These are phyloP conservation scores for Myrmecobius fasciatus DNA, from an alignment of 2,113 vertebrate species.

Conservation along the genomic window DNA sequence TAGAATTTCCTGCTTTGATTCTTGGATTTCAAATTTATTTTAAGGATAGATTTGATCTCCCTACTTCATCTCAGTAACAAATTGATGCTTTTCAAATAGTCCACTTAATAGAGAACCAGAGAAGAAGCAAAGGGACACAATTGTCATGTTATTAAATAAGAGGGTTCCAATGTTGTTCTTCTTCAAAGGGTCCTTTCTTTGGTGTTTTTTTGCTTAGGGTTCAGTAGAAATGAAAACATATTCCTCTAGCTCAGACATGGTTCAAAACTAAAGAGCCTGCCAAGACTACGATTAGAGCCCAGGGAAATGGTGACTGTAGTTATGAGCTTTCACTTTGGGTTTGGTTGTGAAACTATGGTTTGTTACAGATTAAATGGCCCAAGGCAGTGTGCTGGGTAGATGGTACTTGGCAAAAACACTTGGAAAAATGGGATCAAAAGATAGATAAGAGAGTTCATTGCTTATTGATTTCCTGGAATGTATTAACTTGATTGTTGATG, in stretches of 20 bases:
- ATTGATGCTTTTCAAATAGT: slow-evolving; percentile 3
- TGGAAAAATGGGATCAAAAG: slow-evolving; percentile 7
- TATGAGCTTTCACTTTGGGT: not conserved
- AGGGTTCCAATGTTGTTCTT: not conserved
- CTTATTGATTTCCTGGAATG: not conserved
- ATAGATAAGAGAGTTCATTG: not conserved
- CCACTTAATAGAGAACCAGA: slow-evolving; percentile 53
- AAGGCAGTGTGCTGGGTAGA: not conserved
- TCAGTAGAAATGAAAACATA: not conserved
- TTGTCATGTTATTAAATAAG: not conserved
- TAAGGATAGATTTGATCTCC: accelerated
- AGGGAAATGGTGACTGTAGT: not conserved
- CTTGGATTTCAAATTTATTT: not conserved
- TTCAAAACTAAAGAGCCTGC: not conserved
- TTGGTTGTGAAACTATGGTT: not conserved
- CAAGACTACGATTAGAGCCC: not conserved
- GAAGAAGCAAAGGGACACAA: not conserved
- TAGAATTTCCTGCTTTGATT: slow-evolving; percentile 23
- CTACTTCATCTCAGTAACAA: slow-evolving; percentile 32
- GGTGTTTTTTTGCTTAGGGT: not conserved
- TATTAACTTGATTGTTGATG: not conserved
- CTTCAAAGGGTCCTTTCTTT: not conserved
- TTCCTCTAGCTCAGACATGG: accelerated
- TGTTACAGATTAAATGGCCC: not conserved
- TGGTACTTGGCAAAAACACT: not conserved